Evolutionary conservation across 1,140 invertebrate species (phyloP), one percentile per base, ranked within the genome.

Genomic region (Argopecten irradians): DNA sequence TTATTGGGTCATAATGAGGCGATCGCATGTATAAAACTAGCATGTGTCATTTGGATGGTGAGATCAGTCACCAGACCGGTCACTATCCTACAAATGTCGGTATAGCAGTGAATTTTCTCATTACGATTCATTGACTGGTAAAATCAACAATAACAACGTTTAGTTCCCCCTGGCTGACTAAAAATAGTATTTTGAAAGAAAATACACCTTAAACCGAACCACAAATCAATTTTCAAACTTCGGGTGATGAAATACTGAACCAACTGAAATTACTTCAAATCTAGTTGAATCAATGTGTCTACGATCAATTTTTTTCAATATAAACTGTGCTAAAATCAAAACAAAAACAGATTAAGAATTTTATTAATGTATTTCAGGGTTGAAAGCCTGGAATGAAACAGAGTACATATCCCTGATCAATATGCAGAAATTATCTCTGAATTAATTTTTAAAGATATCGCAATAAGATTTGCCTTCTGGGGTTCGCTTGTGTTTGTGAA

Each of bases 371-470:
- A 71, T 71, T 71, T 71, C 55, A 2, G 14, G 14, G 28, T 16
- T 5, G 5, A 71, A 71, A 71, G 55, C 14, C 1, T 71, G 55
- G 55, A 71, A 71, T 8, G n/a, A 71, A n/a, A 71, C n/a, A n/a
- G n/a, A 22, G n/a, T 71, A 71, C 22, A 28, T 5, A 71, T 71
- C 22, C n/a, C 22, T 11, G 11, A 71, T 71, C 55, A 71, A 71
- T 71, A 71, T n/a, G 28, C 1, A 71, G 55, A 71, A 28, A 71
- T 71, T 71, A 71, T 71, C 55, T 71, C 22, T 71, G 55, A 71
- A 71, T 71, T 71, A 71, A 71, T 28, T 71, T 71, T 71, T 11
- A 71, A 71, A 71, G 55, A 71, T 71, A 71, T 71, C 55, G n/a
- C 55, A n/a, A 71, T n/a, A 71, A 71, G 55, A 71, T 71, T 71